A percentile compares a stretch with the other conserved stretches of the same genome.
Conservation (phyloP, 2,113 vertebrate species). For the Laticauda laticaudata region DNA sequence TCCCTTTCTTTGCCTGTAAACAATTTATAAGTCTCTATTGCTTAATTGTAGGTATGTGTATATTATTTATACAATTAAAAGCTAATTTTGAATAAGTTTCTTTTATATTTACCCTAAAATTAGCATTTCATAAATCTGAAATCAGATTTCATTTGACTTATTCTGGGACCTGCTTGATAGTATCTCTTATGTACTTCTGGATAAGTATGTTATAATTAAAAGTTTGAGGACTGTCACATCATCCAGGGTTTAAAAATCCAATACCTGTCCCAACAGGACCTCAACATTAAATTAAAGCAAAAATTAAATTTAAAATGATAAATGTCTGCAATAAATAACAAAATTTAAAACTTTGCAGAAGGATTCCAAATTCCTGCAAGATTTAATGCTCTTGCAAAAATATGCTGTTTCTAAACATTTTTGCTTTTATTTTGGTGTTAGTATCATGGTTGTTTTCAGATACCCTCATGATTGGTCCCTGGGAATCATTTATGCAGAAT, state of each 20-base stretch:
- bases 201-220: neutral
- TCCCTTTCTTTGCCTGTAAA: neutral
- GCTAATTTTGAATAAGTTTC: neutral
- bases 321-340: neutral
- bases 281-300: neutral
- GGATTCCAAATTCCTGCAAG: neutral
- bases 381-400: neutral
- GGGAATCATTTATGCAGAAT: neutral
- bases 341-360: neutral
- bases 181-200: neutral
- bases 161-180: neutral
- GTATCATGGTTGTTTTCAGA: neutral
- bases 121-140: neutral
- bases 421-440: neutral
- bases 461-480: neutral
- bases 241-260: neutral
- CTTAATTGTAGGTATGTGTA: neutral
- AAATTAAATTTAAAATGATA: neutral
- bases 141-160: neutral
- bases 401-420: neutral
- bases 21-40: neutral
- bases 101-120: neutral
- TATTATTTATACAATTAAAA: conserved; percentile 8
- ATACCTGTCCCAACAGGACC: neutral
- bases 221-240: neutral